Evolutionary conservation across 2,797 vertebrate genomes (phyloP).

Genomic region (Spizella passerina): DNA sequence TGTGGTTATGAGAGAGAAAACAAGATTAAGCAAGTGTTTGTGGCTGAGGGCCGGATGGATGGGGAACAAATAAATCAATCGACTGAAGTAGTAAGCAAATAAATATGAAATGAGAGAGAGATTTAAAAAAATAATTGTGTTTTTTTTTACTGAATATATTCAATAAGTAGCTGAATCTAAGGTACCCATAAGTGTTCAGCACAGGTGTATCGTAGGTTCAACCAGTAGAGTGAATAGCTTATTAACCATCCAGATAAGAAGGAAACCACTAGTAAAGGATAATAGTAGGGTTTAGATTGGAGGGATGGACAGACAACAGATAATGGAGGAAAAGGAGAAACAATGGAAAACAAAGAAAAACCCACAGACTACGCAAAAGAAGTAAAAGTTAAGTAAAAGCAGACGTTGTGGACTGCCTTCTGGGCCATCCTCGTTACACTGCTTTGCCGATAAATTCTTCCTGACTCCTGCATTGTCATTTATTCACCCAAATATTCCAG

Average conservation of each 20-base stretch:
- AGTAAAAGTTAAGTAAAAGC: background rate
- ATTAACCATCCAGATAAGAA: background rate
- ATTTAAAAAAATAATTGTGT: background rate
- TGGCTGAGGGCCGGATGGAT: background rate
- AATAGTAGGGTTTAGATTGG: background rate
- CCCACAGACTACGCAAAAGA: background rate
- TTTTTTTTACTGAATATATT: background rate
- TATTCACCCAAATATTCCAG: background rate
- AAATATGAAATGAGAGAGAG: background rate
- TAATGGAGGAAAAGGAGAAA: background rate
- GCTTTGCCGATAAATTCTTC: background rate
- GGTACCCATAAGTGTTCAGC: background rate
- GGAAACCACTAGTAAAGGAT: background rate
- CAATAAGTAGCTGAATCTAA: background rate
- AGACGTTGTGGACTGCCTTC: background rate
- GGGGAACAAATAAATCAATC: background rate
- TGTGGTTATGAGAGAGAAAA: slow-evolving; percentile 31
- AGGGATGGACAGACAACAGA: background rate
- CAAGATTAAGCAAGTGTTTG: slow-evolving; percentile 39
- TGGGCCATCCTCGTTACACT: background rate
- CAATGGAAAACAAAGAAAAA: background rate
- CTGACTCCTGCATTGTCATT: background rate
- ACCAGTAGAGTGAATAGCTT: background rate
- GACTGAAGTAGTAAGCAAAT: background rate
- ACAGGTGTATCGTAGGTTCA: background rate